Conservation (phyloP, 2,797 vertebrate genomes). For the Acipenser ruthenus region DNA sequence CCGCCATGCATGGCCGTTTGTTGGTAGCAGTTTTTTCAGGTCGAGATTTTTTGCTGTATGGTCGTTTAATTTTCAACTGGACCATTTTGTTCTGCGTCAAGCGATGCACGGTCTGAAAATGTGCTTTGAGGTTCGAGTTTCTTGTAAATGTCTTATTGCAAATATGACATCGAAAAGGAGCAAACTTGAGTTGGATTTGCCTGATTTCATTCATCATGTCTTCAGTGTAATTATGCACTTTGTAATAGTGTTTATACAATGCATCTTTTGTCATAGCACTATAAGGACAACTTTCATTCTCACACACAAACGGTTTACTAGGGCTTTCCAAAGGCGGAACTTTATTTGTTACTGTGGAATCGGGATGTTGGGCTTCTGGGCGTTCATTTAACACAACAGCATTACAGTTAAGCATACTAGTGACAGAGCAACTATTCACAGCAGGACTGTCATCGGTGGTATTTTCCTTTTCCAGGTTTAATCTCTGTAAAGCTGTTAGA, state of each 20-base stretch:
- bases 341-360: constrained; percentile 42
- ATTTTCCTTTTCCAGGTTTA: constrained; percentile 66
- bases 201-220: constrained; percentile 84
- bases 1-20: background rate
- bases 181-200: constrained; percentile 81
- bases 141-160: constrained; percentile 90
- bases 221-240: constrained; percentile 77
- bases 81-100: constrained; percentile 78
- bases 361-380: constrained; percentile 35
- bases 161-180: constrained; percentile 84
- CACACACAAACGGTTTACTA: constrained; percentile 80
- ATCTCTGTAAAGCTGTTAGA: constrained; percentile 71
- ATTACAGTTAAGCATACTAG: constrained; percentile 7
- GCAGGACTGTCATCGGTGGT: constrained; percentile 32
- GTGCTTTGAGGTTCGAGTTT: constrained; percentile 91
- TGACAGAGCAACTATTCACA: constrained; percentile 24
- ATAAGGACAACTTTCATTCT: constrained; percentile 69
- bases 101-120: constrained; percentile 82
- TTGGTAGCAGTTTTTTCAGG: constrained; percentile 31
- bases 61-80: constrained; percentile 75
- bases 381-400: constrained; percentile 33
- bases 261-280: constrained; percentile 85
- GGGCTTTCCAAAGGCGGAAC: constrained; percentile 55
- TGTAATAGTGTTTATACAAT: constrained; percentile 86
- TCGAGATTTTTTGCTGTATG: constrained; percentile 58